Base-by-base conservation (phyloP, 2,797 vertebrate species). In the Margarornis squamiger region DNA sequence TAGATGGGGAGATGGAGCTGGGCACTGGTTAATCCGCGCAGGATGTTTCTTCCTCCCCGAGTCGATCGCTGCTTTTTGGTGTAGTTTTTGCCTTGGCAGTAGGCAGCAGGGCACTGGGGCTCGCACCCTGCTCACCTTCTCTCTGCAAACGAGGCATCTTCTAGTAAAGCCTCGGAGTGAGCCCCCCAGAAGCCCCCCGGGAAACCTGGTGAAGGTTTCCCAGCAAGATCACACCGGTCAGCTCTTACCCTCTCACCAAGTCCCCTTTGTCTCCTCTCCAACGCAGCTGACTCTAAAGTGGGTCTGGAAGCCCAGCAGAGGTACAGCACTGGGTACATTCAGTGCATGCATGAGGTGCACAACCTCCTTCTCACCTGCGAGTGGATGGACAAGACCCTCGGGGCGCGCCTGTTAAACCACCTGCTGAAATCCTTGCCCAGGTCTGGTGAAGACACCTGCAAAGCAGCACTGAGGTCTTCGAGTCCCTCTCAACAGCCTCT, bases 261-360 rank as follows among this genome's bases (percentile, higher is more conserved):
- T 17, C 6, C 51, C 22, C 52, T 34, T 23, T 86, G 46, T 88
- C 52, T 90, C 48, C 79, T 59, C 15, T 77, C 78, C 68, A 27
- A 27, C 1, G 1, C 93, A 96, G 83, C 98, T 46, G 98, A 99
- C 68, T 96, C 97, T 52, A 96, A 97, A 30, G 65, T 97, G 83
- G 98, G 98, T 16, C 93, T 98, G 81, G 98, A 99, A 89, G 98
- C 98, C 39, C 98, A 99, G 96, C 98, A 99, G 97, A 98, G 98
- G 27, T 99, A 98, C 98, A 99, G 98, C 97, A 99, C 98, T 0
- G 99, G 99, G 14, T 99, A 99, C 97, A 99, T 99, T 83, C 98
- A 99, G 97, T 99, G 98, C 95, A 98, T 99, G 98, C 98, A 99
- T 5, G 98, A 99, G 96, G 98, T 99, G 76, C 99, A 99, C 97